Base-by-base conservation (phyloP, 2,888 invertebrate genomes). In the Temnothorax ravouxi region DNA sequence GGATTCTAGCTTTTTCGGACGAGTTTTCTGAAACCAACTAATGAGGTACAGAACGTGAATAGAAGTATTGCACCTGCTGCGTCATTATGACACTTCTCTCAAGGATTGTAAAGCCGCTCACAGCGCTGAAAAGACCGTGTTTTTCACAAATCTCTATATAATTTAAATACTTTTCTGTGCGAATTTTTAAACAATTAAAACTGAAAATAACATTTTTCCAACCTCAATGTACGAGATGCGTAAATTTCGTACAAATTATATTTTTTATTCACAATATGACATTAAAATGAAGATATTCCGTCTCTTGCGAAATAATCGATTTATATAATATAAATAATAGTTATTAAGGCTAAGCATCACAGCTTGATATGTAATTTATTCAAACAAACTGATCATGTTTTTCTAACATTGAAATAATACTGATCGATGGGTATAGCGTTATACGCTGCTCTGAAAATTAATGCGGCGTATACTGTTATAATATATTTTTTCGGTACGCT, bases 21-120 rank as follows among this genome's bases (percentile, higher is more conserved):
- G 44, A 69, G 38, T 47, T 71, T 79, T 47, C n/a, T 77, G 21
- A 79, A 71, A 79, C 15, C 21, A 13, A 59, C 71, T 69, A 79
- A 79, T 79, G 69, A 79, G 56, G 76, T 66, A 41, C 52, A 8
- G 9, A 67, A 47, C 54, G 11, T 71, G 47, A 59, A 71, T 56
- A 79, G 34, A 34, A 25, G 34, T 59, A 44, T 71, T 21, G 13
- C 56, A 21, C 21, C 77, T 69, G 77, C 77, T 69, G 77, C 69
- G 0, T 59, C 44, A 47, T 79, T 67, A 69, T 15, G 44, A n/a
- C 15, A 77, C 21, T 41, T 47, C 25, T 79, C 25, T 76, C 44
- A 21, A 56, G 69, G 6, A 13, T 25, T 52, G 44, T 56, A n/a
- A 79, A 79, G 56, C 13, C 69, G 15, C n/a, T 25, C 18, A 64